These are phyloP conservation scores for Bombus pyrosoma DNA, from an alignment of 1,140 invertebrate species.

Conservation along the genomic window DNA sequence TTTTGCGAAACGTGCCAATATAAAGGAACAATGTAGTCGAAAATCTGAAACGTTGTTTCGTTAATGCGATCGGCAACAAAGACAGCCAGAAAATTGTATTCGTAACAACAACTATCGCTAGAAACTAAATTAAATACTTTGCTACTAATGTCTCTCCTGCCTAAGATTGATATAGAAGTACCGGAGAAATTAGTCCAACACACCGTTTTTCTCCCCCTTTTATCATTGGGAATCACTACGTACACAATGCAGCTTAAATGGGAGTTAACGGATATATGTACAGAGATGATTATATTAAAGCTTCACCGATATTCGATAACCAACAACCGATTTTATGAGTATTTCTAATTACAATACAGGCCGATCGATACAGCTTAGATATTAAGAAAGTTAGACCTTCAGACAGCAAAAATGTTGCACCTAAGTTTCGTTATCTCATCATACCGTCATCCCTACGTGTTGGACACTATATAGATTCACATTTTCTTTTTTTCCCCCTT, in stretches of 20 bases:
- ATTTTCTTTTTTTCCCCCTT: background rate
- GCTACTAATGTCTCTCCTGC: background rate
- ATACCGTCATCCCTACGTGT: background rate
- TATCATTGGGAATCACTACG: slow-evolving; percentile 14
- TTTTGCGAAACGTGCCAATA: slow-evolving; percentile 3
- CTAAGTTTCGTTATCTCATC: background rate
- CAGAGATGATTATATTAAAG: slow-evolving; percentile 30
- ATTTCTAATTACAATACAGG: slow-evolving; percentile 35
- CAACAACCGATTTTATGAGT: slow-evolving; percentile 14
- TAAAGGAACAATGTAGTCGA: background rate
- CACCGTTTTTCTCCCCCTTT: background rate
- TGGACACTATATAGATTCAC: slow-evolving; percentile 4
- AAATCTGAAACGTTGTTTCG: background rate
- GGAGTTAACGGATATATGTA: slow-evolving; percentile 36
- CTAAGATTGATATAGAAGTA: slow-evolving; percentile 13
- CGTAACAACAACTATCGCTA: background rate
- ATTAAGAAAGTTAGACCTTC: slow-evolving; percentile 37
- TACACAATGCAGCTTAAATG: slow-evolving; percentile 4
- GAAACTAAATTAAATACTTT: slow-evolving; percentile 15
- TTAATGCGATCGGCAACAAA: slow-evolving; percentile 11
- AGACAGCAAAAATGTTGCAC: background rate
- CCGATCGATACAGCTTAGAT: slow-evolving; percentile 35
- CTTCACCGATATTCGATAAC: slow-evolving; percentile 6
- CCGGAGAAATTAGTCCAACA: slow-evolving; percentile 1
- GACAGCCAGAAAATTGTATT: slow-evolving; percentile 14